Conservation (phyloP, 2,888 invertebrate genomes). For the Trypoxylon attenuatum region DNA sequence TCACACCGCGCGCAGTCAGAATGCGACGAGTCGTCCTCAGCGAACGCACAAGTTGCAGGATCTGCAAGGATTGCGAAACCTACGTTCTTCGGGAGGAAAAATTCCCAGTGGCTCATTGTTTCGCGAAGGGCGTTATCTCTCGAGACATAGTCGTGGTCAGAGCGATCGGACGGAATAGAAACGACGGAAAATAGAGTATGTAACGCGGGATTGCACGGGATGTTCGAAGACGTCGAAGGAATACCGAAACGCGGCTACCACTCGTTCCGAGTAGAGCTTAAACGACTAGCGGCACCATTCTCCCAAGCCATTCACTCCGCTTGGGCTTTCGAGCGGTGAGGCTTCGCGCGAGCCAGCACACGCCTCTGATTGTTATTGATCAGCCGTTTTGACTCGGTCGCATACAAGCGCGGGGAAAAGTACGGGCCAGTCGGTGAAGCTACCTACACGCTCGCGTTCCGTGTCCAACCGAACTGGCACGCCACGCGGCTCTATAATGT, state of each 20-base stretch:
- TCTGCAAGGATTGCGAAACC: too few species aligned
- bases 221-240: not conserved
- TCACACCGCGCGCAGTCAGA: too few species aligned
- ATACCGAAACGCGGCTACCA: not conserved
- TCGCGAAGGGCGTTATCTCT: too few species aligned
- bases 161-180: too few species aligned
- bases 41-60: too few species aligned
- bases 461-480: conserved; percentile 41
- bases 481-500: conserved; percentile 67
- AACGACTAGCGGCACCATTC: conserved; percentile 36
- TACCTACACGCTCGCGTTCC: conserved; percentile 26
- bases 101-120: too few species aligned
- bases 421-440: conserved; percentile 10
- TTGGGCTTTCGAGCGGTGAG: not conserved
- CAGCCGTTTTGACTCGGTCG: conserved; percentile 64
- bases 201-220: not conserved
- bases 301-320: conserved; percentile 40
- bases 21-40: too few species aligned
- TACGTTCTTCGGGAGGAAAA: too few species aligned
- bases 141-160: too few species aligned
- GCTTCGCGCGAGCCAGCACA: conserved; percentile 24
- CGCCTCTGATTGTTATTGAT: conserved; percentile 70
- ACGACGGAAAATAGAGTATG: too few species aligned
- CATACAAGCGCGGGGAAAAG: conserved; percentile 10
- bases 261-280: conserved; percentile 4